Evolutionary conservation across 2,797 vertebrate genomes (phyloP), one percentile per base, ranked within the genome.

Genomic region (Phyllotis vaccarum): DNA sequence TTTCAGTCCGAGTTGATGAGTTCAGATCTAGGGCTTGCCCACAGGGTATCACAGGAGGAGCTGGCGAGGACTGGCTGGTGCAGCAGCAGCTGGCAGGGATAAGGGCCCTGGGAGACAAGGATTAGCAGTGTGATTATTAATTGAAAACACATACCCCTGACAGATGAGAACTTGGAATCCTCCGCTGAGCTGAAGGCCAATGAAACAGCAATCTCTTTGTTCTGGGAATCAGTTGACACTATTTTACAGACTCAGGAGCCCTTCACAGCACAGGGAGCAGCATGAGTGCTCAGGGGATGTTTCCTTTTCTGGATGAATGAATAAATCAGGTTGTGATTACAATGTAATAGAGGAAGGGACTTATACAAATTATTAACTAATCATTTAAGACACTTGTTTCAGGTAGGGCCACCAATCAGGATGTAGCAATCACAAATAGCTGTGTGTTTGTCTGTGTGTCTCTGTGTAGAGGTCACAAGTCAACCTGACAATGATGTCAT

Each of bases 211-310:
- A 46, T n/a, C 49, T 76, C 83, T 86, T 72, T 60, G 72, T 93
- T 86, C 70, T 82, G 37, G 80, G 62, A 97, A 64, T 94, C 72
- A 76, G 52, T 68, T 54, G 92, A 93, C 52, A 60, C 40, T 34
- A 52, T 62, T 75, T 94, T 83, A 83, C 76, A 95, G 81, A 56
- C 6, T n/a, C 49, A 7, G 43, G 13, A 89, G 24, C 40, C 60
- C 40, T 31, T 37, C 46, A 54, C 58, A 68, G 31, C 37, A 86
- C 13, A 74, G 81, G 56, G 72, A 79, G 79, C 6, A 79, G 79
- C 6, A 37, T 12, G 62, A 85, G 43, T 62, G 0, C 68, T 52
- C 68, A 94, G 91, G 13, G 76, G 34, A 60, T 17, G 21, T 31
- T 62, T 81, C 62, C 40, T 70, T 64, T 24, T 3, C 22, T 88